Conservation (phyloP, 2,797 vertebrate species). For the Spinus pinus region DNA sequence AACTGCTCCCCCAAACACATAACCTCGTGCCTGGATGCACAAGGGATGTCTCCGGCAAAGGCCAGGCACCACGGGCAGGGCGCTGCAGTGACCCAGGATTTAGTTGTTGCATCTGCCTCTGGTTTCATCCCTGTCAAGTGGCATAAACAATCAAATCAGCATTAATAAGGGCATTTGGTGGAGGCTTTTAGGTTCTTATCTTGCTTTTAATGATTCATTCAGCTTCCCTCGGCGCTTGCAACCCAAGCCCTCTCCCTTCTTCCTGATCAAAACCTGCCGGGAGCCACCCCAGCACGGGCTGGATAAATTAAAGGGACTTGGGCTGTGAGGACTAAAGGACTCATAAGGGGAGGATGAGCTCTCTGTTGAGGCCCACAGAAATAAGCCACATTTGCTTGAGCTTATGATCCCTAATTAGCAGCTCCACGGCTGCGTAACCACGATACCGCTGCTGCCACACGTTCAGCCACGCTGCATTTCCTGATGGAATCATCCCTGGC, state of each 20-base stretch:
- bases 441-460: background rate
- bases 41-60: background rate
- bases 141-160: constrained; percentile 31
- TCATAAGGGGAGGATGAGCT: background rate
- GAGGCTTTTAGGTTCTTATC: constrained; percentile 8
- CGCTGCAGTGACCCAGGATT: background rate
- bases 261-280: background rate
- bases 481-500: background rate
- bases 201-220: constrained; percentile 34
- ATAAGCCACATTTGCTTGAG: background rate
- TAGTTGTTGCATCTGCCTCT: constrained; percentile 20
- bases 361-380: background rate
- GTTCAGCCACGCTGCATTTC: fast-evolving
- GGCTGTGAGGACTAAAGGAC: background rate
- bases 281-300: background rate
- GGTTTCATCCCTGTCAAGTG: constrained; percentile 24
- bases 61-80: background rate
- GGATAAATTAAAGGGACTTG: background rate
- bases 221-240: background rate
- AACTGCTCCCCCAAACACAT: background rate
- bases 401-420: background rate
- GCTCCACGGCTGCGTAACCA: background rate
- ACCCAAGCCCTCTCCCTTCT: background rate
- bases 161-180: constrained; percentile 2
- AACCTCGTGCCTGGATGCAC: background rate